Evolutionary conservation across 2,113 vertebrate genomes (phyloP), one percentile per base, ranked within the genome.

Genomic region (Tonatia bakeri): DNA sequence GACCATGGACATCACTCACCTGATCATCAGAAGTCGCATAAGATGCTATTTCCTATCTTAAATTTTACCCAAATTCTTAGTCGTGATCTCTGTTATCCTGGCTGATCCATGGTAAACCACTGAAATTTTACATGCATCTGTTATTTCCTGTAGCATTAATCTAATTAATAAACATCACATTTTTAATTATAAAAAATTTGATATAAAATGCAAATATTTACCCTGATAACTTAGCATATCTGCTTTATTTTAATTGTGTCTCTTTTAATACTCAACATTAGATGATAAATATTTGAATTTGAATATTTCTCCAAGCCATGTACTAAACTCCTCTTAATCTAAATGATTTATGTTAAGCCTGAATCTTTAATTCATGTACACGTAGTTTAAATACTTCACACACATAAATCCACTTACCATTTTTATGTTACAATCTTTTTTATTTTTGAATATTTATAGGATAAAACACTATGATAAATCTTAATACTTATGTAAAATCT

Each of bases 311-410:
- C 12, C 24, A 73, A 94, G 59, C 33, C 36, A 64, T 59, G n/a
- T 56, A 56, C 77, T 96, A 94, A 93, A 45, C n/a, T 69, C 81
- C 40, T 93, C 65, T 28, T 73, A 87, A 52, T 77, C 22, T 64
- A 79, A 87, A 94, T 75, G 75, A 91, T 84, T 90, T 69, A 52
- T 64, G 15, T 31, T 84, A 81, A 94, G n/a, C 45, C 9, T 12
- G 8, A 75, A 77, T 61, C 40, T 77, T 61, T 95, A 95, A 91
- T 67, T 95, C 45, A 73, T 77, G 8, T 31, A 59, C 8, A 70
- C 1, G 1, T 47, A 75, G 22, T 90, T 97, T 75, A 95, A 97
- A 96, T 94, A 94, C 76, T 85, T 65, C 83, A n/a, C 77, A 47
- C 90, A 87, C 1, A 33, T 5, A 65, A 13, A 38, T 28, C 80